Evolutionary conservation across 1,140 invertebrate species (phyloP), one percentile per base, ranked within the genome.

Genomic region (Notospermus geniculatus): DNA sequence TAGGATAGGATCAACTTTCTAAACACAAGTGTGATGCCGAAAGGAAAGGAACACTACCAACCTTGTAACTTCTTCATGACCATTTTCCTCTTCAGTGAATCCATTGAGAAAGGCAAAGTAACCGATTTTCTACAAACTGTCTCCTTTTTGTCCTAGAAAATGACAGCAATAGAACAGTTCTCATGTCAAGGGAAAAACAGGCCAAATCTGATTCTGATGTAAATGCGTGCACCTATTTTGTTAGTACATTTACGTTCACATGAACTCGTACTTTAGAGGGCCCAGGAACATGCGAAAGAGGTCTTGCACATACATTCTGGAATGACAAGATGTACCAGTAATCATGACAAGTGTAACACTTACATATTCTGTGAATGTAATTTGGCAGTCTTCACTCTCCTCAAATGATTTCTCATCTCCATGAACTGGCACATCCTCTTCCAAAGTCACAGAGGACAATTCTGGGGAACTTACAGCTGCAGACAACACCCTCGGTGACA

Each of bases 101-200:
- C 46, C 60, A 70, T 59, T 11, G 45, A 60, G 52, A 70, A 70
- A 0, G 7, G 13, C 4, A 66, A 25, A 2, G n/a, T 52, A 19
- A 54, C 65, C 46, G 64, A 62, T 46, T 60, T 57, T 39, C 57
- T 62, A 5, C 30, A 25, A 19, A 61, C 9, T 7, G 43, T 41
- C 54, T 62, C 30, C n/a, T 28, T 23, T 43, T 46, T n/a, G 32
- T 68, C 65, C 66, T 66, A 53, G 25, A 59, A 59, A 30, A 41
- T 36, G 41, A 50, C 2, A 45, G 15, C 22, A 30, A 32, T 27
- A 62, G 36, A 29, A 28, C 17, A n/a, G n/a, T n/a, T n/a, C n/a
- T n/a, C n/a, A n/a, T n/a, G n/a, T n/a, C n/a, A n/a, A n/a, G n/a
- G n/a, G n/a, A n/a, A n/a, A n/a, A n/a, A n/a, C n/a, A n/a, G n/a